Evolutionary conservation across 2,888 invertebrate genomes (phyloP).

Genomic region (Oligia strigilis): DNA sequence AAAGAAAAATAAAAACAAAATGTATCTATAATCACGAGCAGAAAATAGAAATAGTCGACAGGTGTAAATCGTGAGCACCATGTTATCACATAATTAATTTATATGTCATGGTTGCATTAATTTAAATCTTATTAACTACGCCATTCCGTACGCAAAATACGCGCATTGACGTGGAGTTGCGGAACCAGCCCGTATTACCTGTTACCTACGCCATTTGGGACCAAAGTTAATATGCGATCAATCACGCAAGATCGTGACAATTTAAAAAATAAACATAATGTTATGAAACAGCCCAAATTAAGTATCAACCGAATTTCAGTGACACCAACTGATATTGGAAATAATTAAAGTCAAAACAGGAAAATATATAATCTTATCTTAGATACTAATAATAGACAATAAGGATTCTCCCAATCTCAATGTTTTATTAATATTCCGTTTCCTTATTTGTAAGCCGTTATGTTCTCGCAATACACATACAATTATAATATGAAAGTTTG

Average conservation of each 20-base stretch:
- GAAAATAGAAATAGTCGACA: no score
- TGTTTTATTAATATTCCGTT: background rate
- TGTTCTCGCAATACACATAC: no score
- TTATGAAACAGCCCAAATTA: background rate
- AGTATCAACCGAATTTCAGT: background rate
- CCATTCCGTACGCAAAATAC: no score
- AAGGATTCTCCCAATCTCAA: constrained; percentile 12
- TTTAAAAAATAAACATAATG: background rate
- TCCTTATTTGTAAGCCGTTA: background rate
- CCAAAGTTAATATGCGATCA: background rate
- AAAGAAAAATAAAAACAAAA: no score
- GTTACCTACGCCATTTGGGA: background rate
- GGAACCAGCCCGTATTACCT: no score
- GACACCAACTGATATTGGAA: background rate
- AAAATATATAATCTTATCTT: constrained; percentile 24
- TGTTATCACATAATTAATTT: no score
- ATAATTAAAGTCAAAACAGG: background rate
- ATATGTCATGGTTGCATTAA: no score
- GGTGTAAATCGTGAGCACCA: no score
- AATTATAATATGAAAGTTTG: background rate
- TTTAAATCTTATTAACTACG: no score
- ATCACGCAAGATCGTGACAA: background rate
- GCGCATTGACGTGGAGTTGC: no score
- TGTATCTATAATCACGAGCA: no score
- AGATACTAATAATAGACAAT: background rate